These are phyloP conservation scores for Drosophila subsilvestris DNA, from an alignment of 2,888 invertebrate genomes.

Conservation along the genomic window DNA sequence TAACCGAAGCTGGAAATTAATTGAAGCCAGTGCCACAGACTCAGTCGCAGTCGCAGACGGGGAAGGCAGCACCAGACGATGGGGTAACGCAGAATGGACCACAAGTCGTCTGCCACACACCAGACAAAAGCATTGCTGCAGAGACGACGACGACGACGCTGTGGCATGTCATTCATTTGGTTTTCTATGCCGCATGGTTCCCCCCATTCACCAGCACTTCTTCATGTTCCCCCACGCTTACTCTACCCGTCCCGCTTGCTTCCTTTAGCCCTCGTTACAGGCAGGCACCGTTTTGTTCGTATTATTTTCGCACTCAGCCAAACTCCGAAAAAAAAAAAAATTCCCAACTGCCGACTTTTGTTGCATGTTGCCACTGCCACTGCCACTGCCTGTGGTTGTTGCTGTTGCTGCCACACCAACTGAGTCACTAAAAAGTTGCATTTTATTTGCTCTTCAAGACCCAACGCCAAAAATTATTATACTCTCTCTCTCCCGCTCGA, in stretches of 20 bases:
- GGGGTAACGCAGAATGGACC: slow-evolving; percentile 31
- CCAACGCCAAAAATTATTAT: slow-evolving; percentile 71
- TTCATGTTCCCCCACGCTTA: slow-evolving; percentile 34
- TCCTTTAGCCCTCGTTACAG: not conserved
- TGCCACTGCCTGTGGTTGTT: not conserved
- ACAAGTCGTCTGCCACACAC: slow-evolving; percentile 39
- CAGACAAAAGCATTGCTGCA: slow-evolving; percentile 4
- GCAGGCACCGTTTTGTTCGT: slow-evolving; percentile 34
- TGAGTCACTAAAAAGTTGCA: slow-evolving; percentile 75
- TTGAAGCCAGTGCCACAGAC: slow-evolving; percentile 79
- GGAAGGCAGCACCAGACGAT: slow-evolving; percentile 39
- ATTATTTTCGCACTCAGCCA: slow-evolving; percentile 60
- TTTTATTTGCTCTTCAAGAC: slow-evolving; percentile 74
- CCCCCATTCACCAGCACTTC: not conserved
- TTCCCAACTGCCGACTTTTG: not conserved
- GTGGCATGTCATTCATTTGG: slow-evolving; percentile 68
- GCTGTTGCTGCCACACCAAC: slow-evolving; percentile 44
- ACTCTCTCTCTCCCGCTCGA: slow-evolving; percentile 23
- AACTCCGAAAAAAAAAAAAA: slow-evolving; percentile 25
- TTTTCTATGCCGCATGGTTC: slow-evolving; percentile 53
- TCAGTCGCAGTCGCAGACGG: slow-evolving; percentile 54
- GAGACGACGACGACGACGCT: slow-evolving; percentile 27
- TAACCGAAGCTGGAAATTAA: slow-evolving; percentile 76
- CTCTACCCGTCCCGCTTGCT: not conserved
- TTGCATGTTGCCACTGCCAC: not conserved